phyloP scores from a whole-genome alignment of 1,140 invertebrate genomes.

The Metopolophium dirhodum region DNA sequence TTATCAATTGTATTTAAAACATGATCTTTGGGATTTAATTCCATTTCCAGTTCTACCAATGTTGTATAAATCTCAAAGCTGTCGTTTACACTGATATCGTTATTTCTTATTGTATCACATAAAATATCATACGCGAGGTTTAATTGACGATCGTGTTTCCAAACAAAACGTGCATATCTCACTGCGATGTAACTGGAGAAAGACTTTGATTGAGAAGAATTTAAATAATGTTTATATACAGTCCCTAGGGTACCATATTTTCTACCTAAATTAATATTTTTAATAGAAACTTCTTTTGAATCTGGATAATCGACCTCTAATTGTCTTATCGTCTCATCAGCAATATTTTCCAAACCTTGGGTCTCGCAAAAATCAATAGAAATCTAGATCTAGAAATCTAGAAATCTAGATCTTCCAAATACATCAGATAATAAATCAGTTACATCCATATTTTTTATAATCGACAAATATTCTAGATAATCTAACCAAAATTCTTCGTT shows the following conservation, averaged over 20 bases:
- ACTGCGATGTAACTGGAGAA: slow-evolving; percentile 69
- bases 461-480: slow-evolving; percentile 45
- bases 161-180: slow-evolving; percentile 88
- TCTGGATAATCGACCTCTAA: slow-evolving; percentile 83
- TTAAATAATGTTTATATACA: slow-evolving; percentile 84
- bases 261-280: slow-evolving; percentile 87
- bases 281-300: slow-evolving; percentile 76
- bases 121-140: slow-evolving; percentile 64
- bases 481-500: slow-evolving; percentile 97
- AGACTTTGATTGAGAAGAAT: slow-evolving; percentile 75
- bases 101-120: slow-evolving; percentile 69
- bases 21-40: slow-evolving; percentile 73
- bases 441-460: not conserved
- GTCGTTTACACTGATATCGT: slow-evolving; percentile 65
- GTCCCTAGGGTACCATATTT: slow-evolving; percentile 76
- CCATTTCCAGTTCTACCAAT: slow-evolving; percentile 86
- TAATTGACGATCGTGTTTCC: slow-evolving; percentile 77
- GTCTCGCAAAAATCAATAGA: slow-evolving; percentile 93
- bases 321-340: slow-evolving; percentile 80
- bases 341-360: slow-evolving; percentile 73
- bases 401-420: slow-evolving; percentile 71
- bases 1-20: slow-evolving; percentile 63
- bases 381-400: too few relatives aligned
- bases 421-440: not conserved
- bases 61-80: slow-evolving; percentile 85